Percentiles rank a stretch among this genome's conserved stretches.
phyloP scores from a whole-genome alignment of 2,113 vertebrate species.

The Lonchura striata region DNA sequence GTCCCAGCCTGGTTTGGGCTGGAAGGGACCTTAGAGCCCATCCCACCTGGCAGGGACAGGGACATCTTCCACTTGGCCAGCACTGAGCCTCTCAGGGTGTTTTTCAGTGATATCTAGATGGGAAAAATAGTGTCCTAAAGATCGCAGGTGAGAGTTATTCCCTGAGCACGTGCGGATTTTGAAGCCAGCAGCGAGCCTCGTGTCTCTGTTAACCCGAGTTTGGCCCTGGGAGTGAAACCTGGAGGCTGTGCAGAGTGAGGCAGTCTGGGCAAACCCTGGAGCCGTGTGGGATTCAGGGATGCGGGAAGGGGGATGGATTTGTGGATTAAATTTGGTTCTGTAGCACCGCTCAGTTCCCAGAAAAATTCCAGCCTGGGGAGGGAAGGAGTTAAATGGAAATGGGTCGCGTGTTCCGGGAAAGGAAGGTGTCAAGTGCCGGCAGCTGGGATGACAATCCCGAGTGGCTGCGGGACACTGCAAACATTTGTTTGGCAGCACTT shows the following conservation, averaged over 20 bases:
- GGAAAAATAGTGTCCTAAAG: background rate
- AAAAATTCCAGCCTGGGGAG: background rate
- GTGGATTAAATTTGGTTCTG: background rate
- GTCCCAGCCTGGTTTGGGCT: background rate
- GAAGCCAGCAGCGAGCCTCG: background rate
- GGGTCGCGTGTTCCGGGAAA: background rate
- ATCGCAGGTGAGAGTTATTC: background rate
- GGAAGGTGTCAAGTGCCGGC: background rate
- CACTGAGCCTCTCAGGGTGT: accelerated
- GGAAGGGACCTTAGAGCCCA: background rate
- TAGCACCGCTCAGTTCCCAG: background rate
- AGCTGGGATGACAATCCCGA: background rate
- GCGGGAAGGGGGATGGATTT: accelerated
- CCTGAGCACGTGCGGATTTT: background rate
- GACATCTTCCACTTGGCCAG: background rate
- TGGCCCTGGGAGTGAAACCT: background rate
- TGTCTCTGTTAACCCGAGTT: background rate
- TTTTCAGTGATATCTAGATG: accelerated
- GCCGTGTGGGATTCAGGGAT: background rate
- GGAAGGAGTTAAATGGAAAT: background rate
- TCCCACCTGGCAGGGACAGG: background rate
- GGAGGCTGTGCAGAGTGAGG: background rate
- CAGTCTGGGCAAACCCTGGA: background rate
- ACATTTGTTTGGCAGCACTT: background rate
- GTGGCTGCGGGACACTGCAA: background rate